Evolutionary conservation across 2,113 vertebrate species (phyloP).

Genomic region (Accipiter cooperii): DNA sequence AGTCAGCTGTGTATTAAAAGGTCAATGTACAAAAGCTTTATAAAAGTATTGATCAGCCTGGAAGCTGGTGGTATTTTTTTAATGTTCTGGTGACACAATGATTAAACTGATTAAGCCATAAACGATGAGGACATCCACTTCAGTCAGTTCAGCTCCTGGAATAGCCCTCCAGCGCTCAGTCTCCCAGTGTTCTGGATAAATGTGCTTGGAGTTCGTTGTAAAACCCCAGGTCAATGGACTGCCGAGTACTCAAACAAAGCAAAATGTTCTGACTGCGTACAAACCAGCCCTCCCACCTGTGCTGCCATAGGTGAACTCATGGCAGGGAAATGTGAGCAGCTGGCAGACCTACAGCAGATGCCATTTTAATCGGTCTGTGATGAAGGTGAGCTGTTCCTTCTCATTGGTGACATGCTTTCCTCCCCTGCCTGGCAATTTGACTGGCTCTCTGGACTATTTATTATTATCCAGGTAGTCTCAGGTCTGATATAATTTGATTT

Average conservation of each 20-base stretch:
- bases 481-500: not conserved
- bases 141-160: slow-evolving; percentile 64
- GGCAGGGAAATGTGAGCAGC: not conserved
- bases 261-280: slow-evolving; percentile 56
- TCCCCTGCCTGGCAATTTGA: not conserved
- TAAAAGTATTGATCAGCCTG: not conserved
- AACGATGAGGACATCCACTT: not conserved
- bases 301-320: slow-evolving; percentile 23
- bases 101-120: slow-evolving; percentile 40
- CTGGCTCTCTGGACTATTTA: not conserved
- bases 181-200: slow-evolving; percentile 71
- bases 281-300: slow-evolving; percentile 15
- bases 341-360: slow-evolving; percentile 21
- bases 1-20: not conserved
- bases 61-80: slow-evolving; percentile 41
- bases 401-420: not conserved
- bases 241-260: slow-evolving; percentile 70
- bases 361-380: not conserved
- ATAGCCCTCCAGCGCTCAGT: slow-evolving; percentile 16
- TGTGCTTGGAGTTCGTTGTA: slow-evolving; percentile 70
- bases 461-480: not conserved
- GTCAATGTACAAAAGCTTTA: slow-evolving; percentile 2
- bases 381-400: slow-evolving; percentile 7
- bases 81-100: not conserved
- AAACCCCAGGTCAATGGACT: slow-evolving; percentile 60